Evolutionary conservation across 1,140 invertebrate species (phyloP).

Genomic region (Oscheius sp.): DNA sequence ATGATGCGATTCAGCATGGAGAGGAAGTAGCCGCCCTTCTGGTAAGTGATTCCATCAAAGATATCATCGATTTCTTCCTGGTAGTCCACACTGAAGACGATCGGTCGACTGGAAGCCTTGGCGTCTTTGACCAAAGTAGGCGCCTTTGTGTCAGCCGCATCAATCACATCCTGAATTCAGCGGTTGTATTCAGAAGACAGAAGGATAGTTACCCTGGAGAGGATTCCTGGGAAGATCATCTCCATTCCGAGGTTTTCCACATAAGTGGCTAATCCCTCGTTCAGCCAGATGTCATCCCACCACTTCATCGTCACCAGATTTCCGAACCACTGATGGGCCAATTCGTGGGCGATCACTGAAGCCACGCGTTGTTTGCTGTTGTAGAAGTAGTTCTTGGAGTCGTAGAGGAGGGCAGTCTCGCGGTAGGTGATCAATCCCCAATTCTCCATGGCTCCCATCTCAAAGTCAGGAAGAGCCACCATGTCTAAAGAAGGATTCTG

Average conservation of each 20-base stretch:
- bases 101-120: neutral
- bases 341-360: slow-evolving; percentile 63
- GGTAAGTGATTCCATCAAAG: slow-evolving; percentile 87
- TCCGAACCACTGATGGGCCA: slow-evolving; percentile 74
- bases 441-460: slow-evolving; percentile 85
- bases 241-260: slow-evolving; percentile 69
- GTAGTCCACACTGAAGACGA: slow-evolving; percentile 18
- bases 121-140: neutral
- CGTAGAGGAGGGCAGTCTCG: slow-evolving; percentile 67
- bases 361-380: slow-evolving; percentile 55
- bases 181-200: neutral
- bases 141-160: neutral
- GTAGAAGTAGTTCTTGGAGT: slow-evolving; percentile 49
- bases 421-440: slow-evolving; percentile 66
- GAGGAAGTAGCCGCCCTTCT: slow-evolving; percentile 69
- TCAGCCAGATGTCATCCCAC: slow-evolving; percentile 77
- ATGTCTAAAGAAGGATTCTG: slow-evolving; percentile 68
- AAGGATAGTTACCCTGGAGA: neutral
- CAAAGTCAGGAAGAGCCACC: slow-evolving; percentile 84
- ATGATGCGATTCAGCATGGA: slow-evolving; percentile 12
- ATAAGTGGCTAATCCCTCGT: slow-evolving; percentile 80
- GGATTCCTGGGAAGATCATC: neutral
- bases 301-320: slow-evolving; percentile 81
- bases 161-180: neutral
- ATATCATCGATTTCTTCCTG: slow-evolving; percentile 70